phyloP scores from a whole-genome alignment of 2,113 vertebrate genomes.

The Brachyistius frenatus region DNA sequence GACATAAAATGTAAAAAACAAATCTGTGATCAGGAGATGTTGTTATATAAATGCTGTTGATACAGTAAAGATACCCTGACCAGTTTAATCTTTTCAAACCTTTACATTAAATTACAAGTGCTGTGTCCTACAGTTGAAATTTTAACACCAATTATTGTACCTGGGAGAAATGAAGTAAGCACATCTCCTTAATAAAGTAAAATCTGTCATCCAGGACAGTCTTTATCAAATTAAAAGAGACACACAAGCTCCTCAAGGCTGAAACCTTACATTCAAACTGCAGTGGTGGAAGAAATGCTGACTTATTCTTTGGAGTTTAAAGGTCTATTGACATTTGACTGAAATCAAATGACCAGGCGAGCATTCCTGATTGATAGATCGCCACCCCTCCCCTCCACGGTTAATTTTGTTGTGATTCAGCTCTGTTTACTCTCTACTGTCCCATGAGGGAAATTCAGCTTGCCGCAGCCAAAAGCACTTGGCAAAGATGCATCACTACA shows the following conservation, averaged over 20 bases:
- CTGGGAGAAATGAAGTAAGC: not conserved
- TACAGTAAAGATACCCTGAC: no score
- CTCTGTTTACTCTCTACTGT: slow-evolving; percentile 5
- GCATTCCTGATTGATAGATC: not conserved
- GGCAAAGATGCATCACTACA: slow-evolving; percentile 11
- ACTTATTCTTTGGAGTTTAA: slow-evolving; percentile 13
- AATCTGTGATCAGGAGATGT: no score
- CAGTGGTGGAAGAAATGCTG: not conserved
- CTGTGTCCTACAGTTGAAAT: not conserved
- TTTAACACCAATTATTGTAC: not conserved
- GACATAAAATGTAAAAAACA: no score
- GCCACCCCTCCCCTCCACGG: not conserved
- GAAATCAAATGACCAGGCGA: not conserved
- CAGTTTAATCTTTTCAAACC: no score
- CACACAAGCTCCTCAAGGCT: not conserved
- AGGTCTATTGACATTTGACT: not conserved
- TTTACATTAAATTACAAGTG: no score
- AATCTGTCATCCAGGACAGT: not conserved
- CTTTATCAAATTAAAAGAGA: slow-evolving; percentile 7
- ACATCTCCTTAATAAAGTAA: not conserved
- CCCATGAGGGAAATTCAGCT: slow-evolving; percentile 15
- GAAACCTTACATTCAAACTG: slow-evolving; percentile 3
- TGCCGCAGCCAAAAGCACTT: not conserved
- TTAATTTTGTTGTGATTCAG: slow-evolving; percentile 25
- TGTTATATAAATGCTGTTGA: no score